Conservation (phyloP, 2,888 invertebrate species). For the Dyspetes luteomarginatus region DNA sequence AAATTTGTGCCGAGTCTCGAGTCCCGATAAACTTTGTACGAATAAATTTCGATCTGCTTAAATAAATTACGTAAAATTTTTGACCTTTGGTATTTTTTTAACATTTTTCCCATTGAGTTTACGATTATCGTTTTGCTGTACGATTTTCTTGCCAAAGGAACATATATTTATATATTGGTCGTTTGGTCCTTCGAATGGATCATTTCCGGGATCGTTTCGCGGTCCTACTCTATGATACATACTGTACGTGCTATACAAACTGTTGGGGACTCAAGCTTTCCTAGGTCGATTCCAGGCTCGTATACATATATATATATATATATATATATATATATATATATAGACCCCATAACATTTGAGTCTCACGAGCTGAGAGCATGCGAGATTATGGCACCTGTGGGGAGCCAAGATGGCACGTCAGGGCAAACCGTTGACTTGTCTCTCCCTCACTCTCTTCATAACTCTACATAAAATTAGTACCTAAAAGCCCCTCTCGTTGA, state of each 20-base stretch:
- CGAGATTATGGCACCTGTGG: conserved; percentile 79
- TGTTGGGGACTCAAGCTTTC: conserved; percentile 24
- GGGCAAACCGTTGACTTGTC: conserved; percentile 67
- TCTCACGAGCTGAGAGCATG: conserved; percentile 57
- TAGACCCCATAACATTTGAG: conserved; percentile 39
- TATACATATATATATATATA: too few species aligned
- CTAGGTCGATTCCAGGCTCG: conserved; percentile 33
- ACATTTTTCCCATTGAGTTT: neutral
- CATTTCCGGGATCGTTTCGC: conserved; percentile 58
- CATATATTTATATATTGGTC: conserved; percentile 6
- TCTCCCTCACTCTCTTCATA: conserved; percentile 72
- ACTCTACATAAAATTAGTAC: conserved; percentile 83
- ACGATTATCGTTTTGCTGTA: neutral
- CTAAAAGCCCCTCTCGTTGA: conserved; percentile 78
- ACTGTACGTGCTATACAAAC: conserved; percentile 49
- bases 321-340: conserved; percentile 7
- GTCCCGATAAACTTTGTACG: neutral
- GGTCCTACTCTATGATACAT: conserved; percentile 19
- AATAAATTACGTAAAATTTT: too few species aligned
- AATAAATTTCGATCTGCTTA: too few species aligned
- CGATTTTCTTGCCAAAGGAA: too few species aligned
- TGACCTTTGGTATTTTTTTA: too few species aligned
- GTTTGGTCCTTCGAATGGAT: conserved; percentile 47
- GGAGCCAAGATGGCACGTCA: conserved; percentile 76
- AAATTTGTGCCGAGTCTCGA: neutral